These are phyloP conservation scores for Galaxias olidus DNA, from an alignment of 2,797 vertebrate genomes.

Conservation along the genomic window DNA sequence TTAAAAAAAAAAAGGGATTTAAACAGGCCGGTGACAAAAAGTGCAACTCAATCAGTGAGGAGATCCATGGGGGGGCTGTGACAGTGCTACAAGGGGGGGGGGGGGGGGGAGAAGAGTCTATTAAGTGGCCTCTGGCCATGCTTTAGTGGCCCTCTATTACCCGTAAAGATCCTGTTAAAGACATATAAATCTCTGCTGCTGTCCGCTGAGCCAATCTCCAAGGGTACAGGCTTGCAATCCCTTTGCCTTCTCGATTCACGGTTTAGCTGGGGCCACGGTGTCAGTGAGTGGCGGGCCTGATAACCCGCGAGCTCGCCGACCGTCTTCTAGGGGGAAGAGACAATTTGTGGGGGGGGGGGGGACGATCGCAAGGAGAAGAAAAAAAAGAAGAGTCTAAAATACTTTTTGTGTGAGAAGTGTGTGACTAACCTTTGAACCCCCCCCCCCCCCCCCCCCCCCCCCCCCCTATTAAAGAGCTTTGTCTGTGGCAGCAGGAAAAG, in stretches of 20 bases:
- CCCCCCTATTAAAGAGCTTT: no score
- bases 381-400: no score
- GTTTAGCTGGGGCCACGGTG: constrained; percentile 26
- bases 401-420: no score
- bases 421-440: no score
- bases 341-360: no score
- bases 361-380: no score
- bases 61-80: constrained; percentile 34
- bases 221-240: constrained; percentile 19
- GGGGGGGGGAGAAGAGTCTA: constrained; percentile 36
- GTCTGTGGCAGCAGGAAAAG: no score
- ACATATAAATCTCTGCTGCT: constrained; percentile 41
- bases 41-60: constrained; percentile 35
- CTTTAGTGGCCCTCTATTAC: constrained; percentile 52
- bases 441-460: no score
- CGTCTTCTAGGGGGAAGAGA: no score
- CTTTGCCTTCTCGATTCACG: constrained; percentile 6
- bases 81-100: constrained; percentile 1
- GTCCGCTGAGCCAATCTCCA: constrained; percentile 36
- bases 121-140: constrained; percentile 47
- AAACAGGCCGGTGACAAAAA: constrained; percentile 23
- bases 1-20: constrained; percentile 6
- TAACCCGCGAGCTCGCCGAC: constrained; percentile 19
- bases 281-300: constrained; percentile 40
- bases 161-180: constrained; percentile 54